Base-by-base conservation (phyloP, 1,140 invertebrate genomes). In the Hesperophylax magnus region DNA sequence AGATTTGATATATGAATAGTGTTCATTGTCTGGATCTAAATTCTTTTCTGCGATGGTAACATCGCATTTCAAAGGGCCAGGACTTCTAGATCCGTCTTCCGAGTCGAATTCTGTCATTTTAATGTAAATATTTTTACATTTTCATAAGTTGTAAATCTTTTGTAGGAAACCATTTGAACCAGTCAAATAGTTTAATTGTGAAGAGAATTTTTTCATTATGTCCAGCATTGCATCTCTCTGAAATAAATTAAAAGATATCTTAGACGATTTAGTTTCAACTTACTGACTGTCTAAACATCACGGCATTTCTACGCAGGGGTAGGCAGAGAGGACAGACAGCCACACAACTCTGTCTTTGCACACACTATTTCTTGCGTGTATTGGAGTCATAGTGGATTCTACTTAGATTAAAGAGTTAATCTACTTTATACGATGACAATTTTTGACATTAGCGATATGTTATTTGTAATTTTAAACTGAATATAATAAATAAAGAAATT, bases 21-120 rank as follows among this genome's bases (percentile, higher is more conserved):
- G 53, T 2, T 47, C 15, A 11, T 22, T 52, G 2, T 17, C n/a
- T 5, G 39, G 39, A 17, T 47, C 53, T 0, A 47, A 2, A 20
- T 71, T 52, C 39, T 71, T 71, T 24, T 71, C 67, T 52, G 39
- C 47, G 7, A 71, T 71, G n/a, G 67, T 71, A 2, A 71, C 67
- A 39, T 52, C 17, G 2, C 34, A 71, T 5, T 11, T 71, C 1
- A 47, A 34, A 7, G 31, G 34, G 27, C 65, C 39, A 2, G 34
- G 18, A 71, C 15, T 24, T 65, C 4, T 47, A 47, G 39, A 47
- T 9, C 39, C 39, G 1, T 47, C 39, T 47, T 47, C 39, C 3
- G 39, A 47, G 39, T 47, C 39, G 9, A 47, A 47, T 11, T 47
- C 39, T 14, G 39, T 47, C 39, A 47, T 47, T 47, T 47, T 47